Evolutionary conservation across 1,140 invertebrate genomes (phyloP).

Genomic region (Phocides pigmalion): DNA sequence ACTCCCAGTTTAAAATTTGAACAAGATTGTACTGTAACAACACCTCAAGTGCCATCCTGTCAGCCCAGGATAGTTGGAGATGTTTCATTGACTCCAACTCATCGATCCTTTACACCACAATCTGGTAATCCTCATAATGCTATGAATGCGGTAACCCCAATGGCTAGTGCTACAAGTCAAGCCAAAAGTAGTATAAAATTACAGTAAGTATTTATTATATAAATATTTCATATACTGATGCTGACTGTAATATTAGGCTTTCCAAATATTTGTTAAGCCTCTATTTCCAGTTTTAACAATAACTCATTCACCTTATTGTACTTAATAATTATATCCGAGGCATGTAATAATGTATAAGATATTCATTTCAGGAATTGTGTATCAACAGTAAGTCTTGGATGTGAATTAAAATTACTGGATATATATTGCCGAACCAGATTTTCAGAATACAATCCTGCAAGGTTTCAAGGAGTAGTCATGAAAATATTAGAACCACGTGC

Average conservation of each 20-base stretch:
- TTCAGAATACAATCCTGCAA: slow-evolving; percentile 99
- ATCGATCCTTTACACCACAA: slow-evolving; percentile 67
- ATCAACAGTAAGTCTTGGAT: slow-evolving; percentile 96
- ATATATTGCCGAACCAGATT: slow-evolving; percentile 98
- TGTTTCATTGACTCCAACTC: slow-evolving; percentile 66
- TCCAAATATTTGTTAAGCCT: neutral
- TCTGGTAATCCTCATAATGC: slow-evolving; percentile 70
- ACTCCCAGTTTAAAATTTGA: slow-evolving; percentile 2
- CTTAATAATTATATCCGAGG: too few species aligned
- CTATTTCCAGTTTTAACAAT: too few species aligned
- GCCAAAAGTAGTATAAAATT: slow-evolving; percentile 80
- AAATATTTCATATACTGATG: neutral
- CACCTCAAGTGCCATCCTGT: slow-evolving; percentile 35
- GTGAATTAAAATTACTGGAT: slow-evolving; percentile 93
- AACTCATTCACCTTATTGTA: neutral
- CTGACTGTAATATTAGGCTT: too few species aligned
- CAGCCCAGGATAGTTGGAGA: slow-evolving; percentile 57
- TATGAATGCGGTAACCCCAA: slow-evolving; percentile 74
- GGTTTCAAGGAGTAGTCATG: slow-evolving; percentile 99
- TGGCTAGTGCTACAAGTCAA: slow-evolving; percentile 75
- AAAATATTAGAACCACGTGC: slow-evolving; percentile 97
- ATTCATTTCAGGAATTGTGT: slow-evolving; percentile 92
- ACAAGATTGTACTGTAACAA: slow-evolving; percentile 33
- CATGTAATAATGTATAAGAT: neutral
- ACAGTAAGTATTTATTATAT: slow-evolving; percentile 64